A percentile compares a stretch with the other conserved stretches of the same genome.
Evolutionary conservation across 1,140 invertebrate genomes (phyloP).

Genomic region (Tetramorium parvispinum): DNA sequence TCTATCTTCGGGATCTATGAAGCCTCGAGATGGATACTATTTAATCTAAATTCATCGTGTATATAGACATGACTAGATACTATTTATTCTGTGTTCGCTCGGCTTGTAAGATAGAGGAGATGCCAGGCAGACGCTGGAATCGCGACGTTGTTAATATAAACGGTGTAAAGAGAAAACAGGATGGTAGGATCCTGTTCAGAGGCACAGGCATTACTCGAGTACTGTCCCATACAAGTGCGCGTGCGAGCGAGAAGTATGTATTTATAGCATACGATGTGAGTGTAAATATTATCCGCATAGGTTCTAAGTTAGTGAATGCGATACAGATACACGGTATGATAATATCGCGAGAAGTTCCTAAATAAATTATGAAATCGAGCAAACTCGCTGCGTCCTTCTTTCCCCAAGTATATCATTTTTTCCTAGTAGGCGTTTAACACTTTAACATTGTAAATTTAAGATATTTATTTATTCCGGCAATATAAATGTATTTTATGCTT

Average conservation of each 20-base stretch:
- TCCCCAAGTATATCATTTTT: background rate
- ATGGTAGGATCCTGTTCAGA: background rate
- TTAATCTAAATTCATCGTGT: slow-evolving; percentile 50
- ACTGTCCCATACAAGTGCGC: slow-evolving; percentile 42
- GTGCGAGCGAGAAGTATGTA: slow-evolving; percentile 58
- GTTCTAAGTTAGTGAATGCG: slow-evolving; percentile 76
- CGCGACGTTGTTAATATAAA: slow-evolving; percentile 37
- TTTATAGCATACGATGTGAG: slow-evolving; percentile 72
- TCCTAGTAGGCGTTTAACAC: background rate
- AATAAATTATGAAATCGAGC: slow-evolving; percentile 79
- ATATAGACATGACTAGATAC: slow-evolving; percentile 56
- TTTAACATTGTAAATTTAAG: background rate
- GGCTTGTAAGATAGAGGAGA: slow-evolving; percentile 62
- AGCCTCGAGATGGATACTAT: slow-evolving; percentile 23
- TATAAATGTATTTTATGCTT: background rate
- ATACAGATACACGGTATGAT: slow-evolving; percentile 76
- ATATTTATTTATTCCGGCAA: background rate
- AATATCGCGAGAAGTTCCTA: slow-evolving; percentile 82
- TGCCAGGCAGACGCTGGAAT: slow-evolving; percentile 20
- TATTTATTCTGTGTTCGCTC: slow-evolving; percentile 63
- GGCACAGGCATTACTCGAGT: slow-evolving; percentile 45
- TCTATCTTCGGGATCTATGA: slow-evolving; percentile 7
- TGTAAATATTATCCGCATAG: slow-evolving; percentile 78
- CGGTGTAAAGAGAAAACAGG: slow-evolving; percentile 29
- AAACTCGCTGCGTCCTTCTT: slow-evolving; percentile 24